These are phyloP conservation scores for Rhynchotus rufescens DNA, from an alignment of 2,797 vertebrate genomes.

Conservation along the genomic window DNA sequence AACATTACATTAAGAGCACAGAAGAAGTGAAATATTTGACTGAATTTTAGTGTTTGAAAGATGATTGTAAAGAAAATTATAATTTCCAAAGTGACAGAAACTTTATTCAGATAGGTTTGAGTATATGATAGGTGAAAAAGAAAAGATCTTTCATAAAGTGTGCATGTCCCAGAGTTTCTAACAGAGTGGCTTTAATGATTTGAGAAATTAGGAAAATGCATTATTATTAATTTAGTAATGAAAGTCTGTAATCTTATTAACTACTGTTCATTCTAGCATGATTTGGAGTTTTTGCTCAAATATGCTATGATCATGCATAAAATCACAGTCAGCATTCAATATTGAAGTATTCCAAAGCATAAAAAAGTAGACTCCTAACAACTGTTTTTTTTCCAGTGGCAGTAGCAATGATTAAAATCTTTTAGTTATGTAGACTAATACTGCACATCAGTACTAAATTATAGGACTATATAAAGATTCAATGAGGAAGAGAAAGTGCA, in stretches of 20 bases:
- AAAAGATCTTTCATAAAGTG: conserved; percentile 80
- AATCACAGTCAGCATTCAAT: not conserved
- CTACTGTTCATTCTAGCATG: conserved; percentile 33
- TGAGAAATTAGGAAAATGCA: conserved; percentile 75
- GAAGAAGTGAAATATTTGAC: conserved; percentile 83
- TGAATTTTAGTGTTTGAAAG: conserved; percentile 88
- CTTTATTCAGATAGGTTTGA: conserved; percentile 85
- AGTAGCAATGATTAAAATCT: not conserved
- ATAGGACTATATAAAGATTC: not conserved
- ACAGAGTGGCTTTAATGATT: conserved; percentile 85
- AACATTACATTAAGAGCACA: conserved; percentile 76
- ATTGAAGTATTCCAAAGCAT: conserved; percentile 24
- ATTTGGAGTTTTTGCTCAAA: conserved; percentile 10
- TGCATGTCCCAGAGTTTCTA: conserved; percentile 69
- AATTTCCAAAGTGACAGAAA: conserved; percentile 83
- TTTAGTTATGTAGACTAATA: not conserved
- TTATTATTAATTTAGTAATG: conserved; percentile 63
- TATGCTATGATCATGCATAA: not conserved
- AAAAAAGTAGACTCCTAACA: not conserved
- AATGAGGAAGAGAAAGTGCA: not conserved
- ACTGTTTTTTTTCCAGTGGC: not conserved
- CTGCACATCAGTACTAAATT: not conserved
- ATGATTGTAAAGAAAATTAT: conserved; percentile 85
- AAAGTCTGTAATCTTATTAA: conserved; percentile 45
- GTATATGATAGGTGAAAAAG: conserved; percentile 82